phyloP scores from a whole-genome alignment of 2,888 invertebrate species.

The Hirtodrosophila histrioides region DNA sequence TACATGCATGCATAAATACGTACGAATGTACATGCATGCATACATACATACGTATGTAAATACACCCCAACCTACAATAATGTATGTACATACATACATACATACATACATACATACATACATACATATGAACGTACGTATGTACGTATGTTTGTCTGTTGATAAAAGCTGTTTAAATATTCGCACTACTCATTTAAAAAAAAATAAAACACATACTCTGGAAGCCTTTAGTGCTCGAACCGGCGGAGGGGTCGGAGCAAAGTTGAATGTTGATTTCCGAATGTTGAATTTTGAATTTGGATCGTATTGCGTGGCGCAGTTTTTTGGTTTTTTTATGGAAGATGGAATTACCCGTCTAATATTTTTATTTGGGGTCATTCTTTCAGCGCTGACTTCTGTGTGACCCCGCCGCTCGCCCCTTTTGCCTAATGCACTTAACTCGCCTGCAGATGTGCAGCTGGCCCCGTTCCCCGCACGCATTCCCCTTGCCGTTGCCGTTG shows the following conservation, averaged over 20 bases:
- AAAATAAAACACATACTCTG: constrained; percentile 5
- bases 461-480: neutral
- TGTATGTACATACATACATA: constrained; percentile 5
- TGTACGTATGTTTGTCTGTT: constrained; percentile 23
- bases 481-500: constrained; percentile 1
- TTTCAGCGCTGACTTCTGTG: constrained; percentile 39
- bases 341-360: neutral
- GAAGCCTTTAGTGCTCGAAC: too few relatives aligned
- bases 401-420: constrained; percentile 7
- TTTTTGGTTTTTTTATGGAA: neutral
- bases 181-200: constrained; percentile 49
- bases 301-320: neutral
- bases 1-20: constrained; percentile 7
- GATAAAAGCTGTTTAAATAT: constrained; percentile 65
- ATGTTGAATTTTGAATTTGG: neutral
- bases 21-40: constrained; percentile 30
- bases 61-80: neutral
- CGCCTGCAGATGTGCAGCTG: constrained; percentile 55
- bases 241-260: too few relatives aligned
- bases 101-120: constrained; percentile 10
- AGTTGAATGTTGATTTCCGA: neutral
- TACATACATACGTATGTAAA: constrained; percentile 14
- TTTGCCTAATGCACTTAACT: constrained; percentile 46
- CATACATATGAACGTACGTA: constrained; percentile 13
- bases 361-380: constrained; percentile 5